Evolutionary conservation across 2,888 invertebrate species (phyloP).

Genomic region (Diarsia mendica): DNA sequence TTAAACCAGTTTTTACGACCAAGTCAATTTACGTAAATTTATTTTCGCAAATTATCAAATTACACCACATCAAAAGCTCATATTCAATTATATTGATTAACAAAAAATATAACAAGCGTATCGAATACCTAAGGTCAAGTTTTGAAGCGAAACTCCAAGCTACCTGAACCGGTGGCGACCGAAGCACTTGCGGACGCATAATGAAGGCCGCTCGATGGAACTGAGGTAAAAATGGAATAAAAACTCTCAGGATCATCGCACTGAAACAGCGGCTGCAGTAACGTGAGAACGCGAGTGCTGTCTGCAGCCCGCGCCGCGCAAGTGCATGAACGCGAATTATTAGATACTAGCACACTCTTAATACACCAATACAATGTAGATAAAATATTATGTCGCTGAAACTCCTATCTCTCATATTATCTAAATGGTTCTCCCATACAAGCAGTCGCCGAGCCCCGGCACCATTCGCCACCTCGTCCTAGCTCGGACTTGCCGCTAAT

Average conservation of each 20-base stretch:
- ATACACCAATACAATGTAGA: conserved; percentile 46
- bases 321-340: conserved; percentile 53
- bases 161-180: conserved; percentile 87
- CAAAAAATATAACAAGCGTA: conserved; percentile 85
- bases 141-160: conserved; percentile 83
- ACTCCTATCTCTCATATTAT: conserved; percentile 44
- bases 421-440: conserved; percentile 53
- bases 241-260: conserved; percentile 86
- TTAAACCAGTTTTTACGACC: conserved; percentile 80
- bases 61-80: conserved; percentile 86
- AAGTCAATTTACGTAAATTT: conserved; percentile 79
- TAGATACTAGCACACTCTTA: conserved; percentile 41
- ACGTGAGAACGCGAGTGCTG: conserved; percentile 74
- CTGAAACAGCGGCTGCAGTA: conserved; percentile 83
- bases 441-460: conserved; percentile 58
- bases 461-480: conserved; percentile 83
- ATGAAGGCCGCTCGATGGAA: conserved; percentile 87
- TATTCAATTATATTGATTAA: conserved; percentile 83
- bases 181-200: conserved; percentile 85
- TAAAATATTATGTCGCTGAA: conserved; percentile 55
- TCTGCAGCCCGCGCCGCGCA: conserved; percentile 46
- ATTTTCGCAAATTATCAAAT: conserved; percentile 86
- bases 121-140: conserved; percentile 89
- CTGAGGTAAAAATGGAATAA: conserved; percentile 86
- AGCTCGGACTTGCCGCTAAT: conserved; percentile 81